Evolutionary conservation across 2,888 invertebrate genomes (phyloP).

Genomic region (Parochlus steinenii): DNA sequence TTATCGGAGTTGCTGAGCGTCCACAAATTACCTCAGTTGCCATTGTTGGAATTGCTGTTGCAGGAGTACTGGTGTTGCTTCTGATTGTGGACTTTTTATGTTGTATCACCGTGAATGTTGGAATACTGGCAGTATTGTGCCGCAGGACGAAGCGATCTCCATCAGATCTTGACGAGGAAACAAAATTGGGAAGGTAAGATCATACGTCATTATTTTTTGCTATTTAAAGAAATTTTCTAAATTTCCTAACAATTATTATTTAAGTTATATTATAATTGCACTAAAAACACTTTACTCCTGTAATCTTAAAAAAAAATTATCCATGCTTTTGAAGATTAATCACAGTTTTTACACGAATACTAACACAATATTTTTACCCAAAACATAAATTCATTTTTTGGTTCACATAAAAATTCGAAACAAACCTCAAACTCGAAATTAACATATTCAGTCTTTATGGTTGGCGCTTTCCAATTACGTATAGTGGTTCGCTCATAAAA

Average conservation of each 20-base stretch:
- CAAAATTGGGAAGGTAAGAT: slow-evolving; percentile 68
- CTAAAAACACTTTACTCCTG: too few species aligned
- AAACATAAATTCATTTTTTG: slow-evolving; percentile 1
- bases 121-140: slow-evolving; percentile 51
- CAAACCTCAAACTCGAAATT: too few species aligned
- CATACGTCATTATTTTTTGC: slow-evolving; percentile 14
- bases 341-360: neutral
- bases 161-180: slow-evolving; percentile 52
- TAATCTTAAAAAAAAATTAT: neutral
- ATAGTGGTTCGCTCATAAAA: slow-evolving; percentile 60
- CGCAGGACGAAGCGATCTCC: slow-evolving; percentile 32
- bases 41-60: slow-evolving; percentile 73
- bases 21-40: slow-evolving; percentile 34
- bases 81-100: slow-evolving; percentile 75
- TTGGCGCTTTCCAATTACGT: slow-evolving; percentile 92
- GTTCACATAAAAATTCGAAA: too few species aligned
- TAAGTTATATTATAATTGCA: slow-evolving; percentile 8
- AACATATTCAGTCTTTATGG: slow-evolving; percentile 90
- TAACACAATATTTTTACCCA: neutral
- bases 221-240: slow-evolving; percentile 6
- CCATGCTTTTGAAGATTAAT: neutral
- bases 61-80: slow-evolving; percentile 60
- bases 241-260: slow-evolving; percentile 9
- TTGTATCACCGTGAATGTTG: slow-evolving; percentile 46
- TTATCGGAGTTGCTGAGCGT: slow-evolving; percentile 1